A percentile compares a stretch with the other conserved stretches of the same genome.
Conservation (phyloP, 2,113 vertebrate species). For the Brachyhypopomus gauderio region DNA sequence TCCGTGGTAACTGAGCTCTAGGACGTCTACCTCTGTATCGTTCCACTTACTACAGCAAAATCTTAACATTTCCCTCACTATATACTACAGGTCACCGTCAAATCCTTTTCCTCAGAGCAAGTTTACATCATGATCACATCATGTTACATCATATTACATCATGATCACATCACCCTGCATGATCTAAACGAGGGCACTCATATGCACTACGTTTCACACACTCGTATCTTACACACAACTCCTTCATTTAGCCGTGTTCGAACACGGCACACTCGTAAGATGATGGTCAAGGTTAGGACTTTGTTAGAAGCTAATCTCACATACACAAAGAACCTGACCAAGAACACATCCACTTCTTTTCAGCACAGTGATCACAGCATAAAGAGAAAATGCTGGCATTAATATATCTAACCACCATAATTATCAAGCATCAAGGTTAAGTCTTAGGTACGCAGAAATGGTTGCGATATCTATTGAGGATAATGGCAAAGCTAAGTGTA, state of each 20-base stretch:
- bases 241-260: constrained; percentile 34
- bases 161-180: not conserved
- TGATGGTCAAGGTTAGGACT: not conserved
- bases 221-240: constrained; percentile 7
- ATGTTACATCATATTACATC: constrained; percentile 12
- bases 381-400: not conserved
- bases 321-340: not conserved
- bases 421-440: not conserved
- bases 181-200: not conserved
- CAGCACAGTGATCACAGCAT: not conserved
- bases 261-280: not conserved
- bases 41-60: not conserved
- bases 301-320: not conserved
- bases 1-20: not conserved
- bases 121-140: not conserved
- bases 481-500: constrained; percentile 14
- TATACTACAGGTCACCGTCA: not conserved
- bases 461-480: constrained; percentile 2
- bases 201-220: not conserved
- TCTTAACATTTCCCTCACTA: not conserved
- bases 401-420: not conserved
- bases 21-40: not conserved
- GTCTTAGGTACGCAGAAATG: constrained; percentile 5
- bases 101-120: constrained; percentile 3
- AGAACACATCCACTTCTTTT: not conserved